Evolutionary conservation across 2,113 vertebrate genomes (phyloP), one percentile per base, ranked within the genome.

Genomic region (Dicaeum eximium): DNA sequence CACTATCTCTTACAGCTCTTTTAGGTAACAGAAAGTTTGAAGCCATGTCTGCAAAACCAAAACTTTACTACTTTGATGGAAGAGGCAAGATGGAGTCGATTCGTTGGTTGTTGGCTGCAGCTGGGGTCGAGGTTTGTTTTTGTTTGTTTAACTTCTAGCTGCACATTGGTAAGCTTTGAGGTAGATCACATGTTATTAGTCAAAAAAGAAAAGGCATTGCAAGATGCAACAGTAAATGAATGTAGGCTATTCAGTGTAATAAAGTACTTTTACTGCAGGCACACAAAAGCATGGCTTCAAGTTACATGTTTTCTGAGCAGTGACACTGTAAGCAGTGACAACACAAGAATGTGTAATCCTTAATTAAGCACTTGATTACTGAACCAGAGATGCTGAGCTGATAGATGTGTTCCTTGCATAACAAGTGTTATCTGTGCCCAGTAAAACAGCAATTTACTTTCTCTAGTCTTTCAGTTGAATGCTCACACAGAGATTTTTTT

Each of bases 21-120:
- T 48, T 82, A 97, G 97, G 91, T 88, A 73, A 44, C 15, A 13
- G 15, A 51, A 81, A 84, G 78, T 58, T 80, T 91, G 61, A 92
- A 88, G n/a, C n/a, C 78, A 99, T 99, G 99, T 57, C 98, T 2
- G 93, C 23, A 64, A 99, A 98, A 88, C 97, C 97, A 2, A 98
- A 98, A 51, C 96, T 99, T 71, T 90, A 98, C 86, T 99, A 99
- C 83, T 98, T 99, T 18, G 90, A 99, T 71, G 98, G 99, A n/a
- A 98, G 99, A 96, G 99, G 99, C 51, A 98, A 95, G 77, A 99
- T 99, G 99, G 99, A 99, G 92, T 97, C 99, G 3, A 85, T 99
- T 69, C 97, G 98, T 45, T 99, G 99, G 99, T 94, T 99, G 37
- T 50, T 99, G 54, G 97, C 98, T 15, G 98, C 97, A 19, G 98